Percentiles rank a stretch among this genome's conserved stretches.
Evolutionary conservation across 1,140 invertebrate species (phyloP).

Genomic region (Drosophila punjabiensis): DNA sequence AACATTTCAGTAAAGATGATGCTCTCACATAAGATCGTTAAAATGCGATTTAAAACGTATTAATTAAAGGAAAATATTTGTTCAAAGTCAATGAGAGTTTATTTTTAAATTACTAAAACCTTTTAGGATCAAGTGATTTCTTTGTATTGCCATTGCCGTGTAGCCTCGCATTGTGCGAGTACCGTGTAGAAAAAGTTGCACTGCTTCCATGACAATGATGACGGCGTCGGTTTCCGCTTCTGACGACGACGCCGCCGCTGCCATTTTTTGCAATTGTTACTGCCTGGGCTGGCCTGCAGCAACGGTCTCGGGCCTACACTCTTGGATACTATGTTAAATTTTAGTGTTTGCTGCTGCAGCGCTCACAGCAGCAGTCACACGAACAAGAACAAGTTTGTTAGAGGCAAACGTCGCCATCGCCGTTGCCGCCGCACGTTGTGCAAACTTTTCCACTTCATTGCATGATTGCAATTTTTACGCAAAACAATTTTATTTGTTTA

Average conservation of each 20-base stretch:
- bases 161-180: background rate
- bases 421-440: constrained; percentile 60
- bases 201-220: constrained; percentile 75
- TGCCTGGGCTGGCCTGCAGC: constrained; percentile 40
- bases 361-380: constrained; percentile 27
- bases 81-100: background rate
- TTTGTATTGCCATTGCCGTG: background rate
- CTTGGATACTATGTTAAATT: constrained; percentile 41
- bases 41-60: background rate
- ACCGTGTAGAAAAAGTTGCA: constrained; percentile 43
- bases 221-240: constrained; percentile 67
- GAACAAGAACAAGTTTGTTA: constrained; percentile 34
- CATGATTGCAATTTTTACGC: constrained; percentile 79
- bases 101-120: background rate
- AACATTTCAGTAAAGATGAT: background rate
- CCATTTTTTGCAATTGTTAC: constrained; percentile 68
- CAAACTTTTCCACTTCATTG: constrained; percentile 78
- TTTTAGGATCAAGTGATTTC: background rate
- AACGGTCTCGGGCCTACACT: constrained; percentile 40
- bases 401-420: constrained; percentile 46
- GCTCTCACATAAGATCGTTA: background rate
- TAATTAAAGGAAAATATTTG: background rate
- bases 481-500: constrained; percentile 81
- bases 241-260: constrained; percentile 51
- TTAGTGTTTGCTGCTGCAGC: constrained; percentile 43